These are phyloP conservation scores for Corvus moneduloides DNA, from an alignment of 2,113 vertebrate species.

Conservation along the genomic window DNA sequence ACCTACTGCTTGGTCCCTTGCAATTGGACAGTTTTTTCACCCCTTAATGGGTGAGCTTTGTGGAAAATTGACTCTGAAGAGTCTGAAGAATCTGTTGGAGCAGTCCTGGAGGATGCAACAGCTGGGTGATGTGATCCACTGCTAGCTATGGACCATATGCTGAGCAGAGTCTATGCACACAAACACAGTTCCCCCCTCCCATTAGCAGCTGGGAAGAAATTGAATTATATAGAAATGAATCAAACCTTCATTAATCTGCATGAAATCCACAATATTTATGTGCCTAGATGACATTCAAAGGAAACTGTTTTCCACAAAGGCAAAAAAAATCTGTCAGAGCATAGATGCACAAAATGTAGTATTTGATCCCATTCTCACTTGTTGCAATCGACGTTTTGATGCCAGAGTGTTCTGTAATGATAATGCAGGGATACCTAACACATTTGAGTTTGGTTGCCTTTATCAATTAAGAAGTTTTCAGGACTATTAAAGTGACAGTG, in stretches of 20 bases:
- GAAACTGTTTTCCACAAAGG: background rate
- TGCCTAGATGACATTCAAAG: background rate
- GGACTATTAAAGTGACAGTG: background rate
- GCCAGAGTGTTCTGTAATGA: background rate
- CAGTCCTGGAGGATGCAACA: background rate
- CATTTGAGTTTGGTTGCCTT: background rate
- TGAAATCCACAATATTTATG: background rate
- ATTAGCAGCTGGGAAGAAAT: constrained; percentile 8
- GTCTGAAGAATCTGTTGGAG: background rate
- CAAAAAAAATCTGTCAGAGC: background rate
- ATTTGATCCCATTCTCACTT: background rate
- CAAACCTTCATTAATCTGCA: background rate
- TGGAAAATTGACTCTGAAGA: background rate
- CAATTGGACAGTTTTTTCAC: background rate
- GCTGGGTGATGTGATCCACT: constrained; percentile 32
- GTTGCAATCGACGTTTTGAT: background rate
- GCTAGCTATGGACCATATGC: constrained; percentile 18
- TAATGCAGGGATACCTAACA: background rate
- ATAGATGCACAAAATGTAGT: accelerated
- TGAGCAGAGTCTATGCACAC: background rate
- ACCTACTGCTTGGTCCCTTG: background rate
- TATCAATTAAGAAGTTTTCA: background rate
- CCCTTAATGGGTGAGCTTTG: background rate
- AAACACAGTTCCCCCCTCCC: background rate
- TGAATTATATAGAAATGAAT: background rate